These are phyloP conservation scores for Danionella dracula DNA, from an alignment of 2,797 vertebrate species.

Conservation along the genomic window DNA sequence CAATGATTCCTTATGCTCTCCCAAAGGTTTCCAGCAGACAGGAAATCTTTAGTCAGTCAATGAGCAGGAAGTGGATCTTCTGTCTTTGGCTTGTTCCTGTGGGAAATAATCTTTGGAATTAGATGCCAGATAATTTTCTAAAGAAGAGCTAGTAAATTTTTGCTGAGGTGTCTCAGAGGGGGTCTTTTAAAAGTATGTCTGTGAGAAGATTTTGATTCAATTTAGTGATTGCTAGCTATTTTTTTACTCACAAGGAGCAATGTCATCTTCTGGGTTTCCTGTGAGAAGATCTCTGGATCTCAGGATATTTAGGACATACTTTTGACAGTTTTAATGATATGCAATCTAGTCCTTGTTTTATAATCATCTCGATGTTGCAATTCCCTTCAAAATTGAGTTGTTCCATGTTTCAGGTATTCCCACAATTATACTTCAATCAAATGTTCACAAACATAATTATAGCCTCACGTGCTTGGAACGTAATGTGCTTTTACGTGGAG, in stretches of 20 bases:
- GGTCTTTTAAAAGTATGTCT: constrained; percentile 5
- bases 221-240: no score
- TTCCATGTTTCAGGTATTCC: no score
- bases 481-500: no score
- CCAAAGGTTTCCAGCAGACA: neutral
- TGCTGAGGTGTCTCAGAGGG: constrained; percentile 14
- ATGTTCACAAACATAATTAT: no score
- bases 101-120: constrained; percentile 42
- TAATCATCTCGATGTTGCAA: no score
- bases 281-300: neutral
- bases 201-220: no score
- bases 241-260: neutral
- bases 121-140: constrained; percentile 34
- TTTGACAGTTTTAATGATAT: neutral
- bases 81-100: constrained; percentile 12
- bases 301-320: neutral
- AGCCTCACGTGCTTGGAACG: no score
- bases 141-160: constrained; percentile 28
- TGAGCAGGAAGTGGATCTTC: neutral
- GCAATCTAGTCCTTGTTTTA: neutral
- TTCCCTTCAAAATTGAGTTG: no score
- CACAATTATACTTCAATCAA: no score
- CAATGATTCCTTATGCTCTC: neutral
- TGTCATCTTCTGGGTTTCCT: constrained; percentile 3
- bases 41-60: neutral